A percentile compares a stretch with the other conserved stretches of the same genome.
These are phyloP conservation scores for Panurus biarmicus DNA, from an alignment of 2,113 vertebrate genomes.

Conservation along the genomic window DNA sequence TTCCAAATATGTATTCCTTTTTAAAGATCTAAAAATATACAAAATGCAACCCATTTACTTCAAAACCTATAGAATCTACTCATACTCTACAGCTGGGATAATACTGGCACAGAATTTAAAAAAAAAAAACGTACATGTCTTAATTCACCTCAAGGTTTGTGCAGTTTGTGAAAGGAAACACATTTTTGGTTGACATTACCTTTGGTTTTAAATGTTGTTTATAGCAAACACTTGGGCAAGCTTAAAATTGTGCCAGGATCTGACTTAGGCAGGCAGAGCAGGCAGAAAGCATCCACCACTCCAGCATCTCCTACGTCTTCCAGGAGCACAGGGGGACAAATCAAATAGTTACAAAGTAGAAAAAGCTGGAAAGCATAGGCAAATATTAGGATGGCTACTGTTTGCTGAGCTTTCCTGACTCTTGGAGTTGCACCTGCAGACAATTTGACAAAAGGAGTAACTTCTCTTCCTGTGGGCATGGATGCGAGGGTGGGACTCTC, in stretches of 20 bases:
- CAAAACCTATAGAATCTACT: slow-evolving; percentile 13
- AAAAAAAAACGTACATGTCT: neutral
- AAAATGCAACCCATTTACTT: slow-evolving; percentile 5
- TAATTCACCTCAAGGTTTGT: neutral
- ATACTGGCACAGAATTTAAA: neutral
- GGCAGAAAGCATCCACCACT: neutral
- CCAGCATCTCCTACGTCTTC: neutral
- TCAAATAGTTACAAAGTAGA: neutral
- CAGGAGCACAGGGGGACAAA: neutral
- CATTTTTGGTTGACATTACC: neutral
- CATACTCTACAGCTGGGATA: neutral
- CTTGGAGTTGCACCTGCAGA: neutral
- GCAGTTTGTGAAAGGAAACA: neutral
- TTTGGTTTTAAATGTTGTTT: neutral
- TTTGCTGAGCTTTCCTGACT: neutral
- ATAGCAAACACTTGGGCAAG: accelerated
- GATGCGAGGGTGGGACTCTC: neutral
- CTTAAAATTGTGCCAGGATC: neutral
- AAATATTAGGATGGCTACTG: neutral
- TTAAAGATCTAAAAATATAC: neutral
- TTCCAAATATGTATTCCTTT: neutral
- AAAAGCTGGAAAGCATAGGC: neutral
- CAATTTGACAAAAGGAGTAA: neutral
- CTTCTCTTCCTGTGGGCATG: neutral
- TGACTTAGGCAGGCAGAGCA: neutral